Conservation (phyloP, 2,113 vertebrate species). For the Saccopteryx leptura region DNA sequence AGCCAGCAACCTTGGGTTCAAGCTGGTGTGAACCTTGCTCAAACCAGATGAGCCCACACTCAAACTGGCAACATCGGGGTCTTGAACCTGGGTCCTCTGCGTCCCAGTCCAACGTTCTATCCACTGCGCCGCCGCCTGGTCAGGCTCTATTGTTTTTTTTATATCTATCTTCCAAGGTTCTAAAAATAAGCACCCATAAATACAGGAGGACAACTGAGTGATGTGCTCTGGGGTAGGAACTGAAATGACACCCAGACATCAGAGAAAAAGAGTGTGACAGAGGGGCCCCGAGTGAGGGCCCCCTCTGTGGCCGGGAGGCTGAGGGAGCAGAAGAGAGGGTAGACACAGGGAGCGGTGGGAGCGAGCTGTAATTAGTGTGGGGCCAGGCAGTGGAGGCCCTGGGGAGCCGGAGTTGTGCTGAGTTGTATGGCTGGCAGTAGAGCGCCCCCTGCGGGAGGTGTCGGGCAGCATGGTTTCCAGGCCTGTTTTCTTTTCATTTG, state of each 20-base stretch:
- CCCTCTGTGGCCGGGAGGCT: not conserved
- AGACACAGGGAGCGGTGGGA: not conserved
- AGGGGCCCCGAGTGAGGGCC: not conserved
- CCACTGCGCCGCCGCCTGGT: too few species aligned
- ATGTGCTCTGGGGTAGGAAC: accelerated
- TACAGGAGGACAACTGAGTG: not conserved
- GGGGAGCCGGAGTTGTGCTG: not conserved
- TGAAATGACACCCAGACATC: not conserved
- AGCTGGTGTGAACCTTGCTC: too few species aligned
- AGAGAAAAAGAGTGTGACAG: not conserved
- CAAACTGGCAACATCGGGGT: too few species aligned
- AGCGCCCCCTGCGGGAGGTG: accelerated
- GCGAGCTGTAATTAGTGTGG: not conserved
- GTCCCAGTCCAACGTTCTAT: too few species aligned
- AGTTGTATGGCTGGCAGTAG: accelerated
- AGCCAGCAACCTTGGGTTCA: too few species aligned
- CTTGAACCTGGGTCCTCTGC: too few species aligned
- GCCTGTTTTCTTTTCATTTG: not conserved
- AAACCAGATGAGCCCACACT: too few species aligned
- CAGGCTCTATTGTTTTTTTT: too few species aligned
- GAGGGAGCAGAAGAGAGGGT: not conserved
- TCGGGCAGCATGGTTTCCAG: not conserved
- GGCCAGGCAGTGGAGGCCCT: accelerated
- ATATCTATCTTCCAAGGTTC: not conserved
- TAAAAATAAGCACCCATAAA: not conserved